Conservation (phyloP, 2,113 vertebrate species). For the Etheostoma cragini region DNA sequence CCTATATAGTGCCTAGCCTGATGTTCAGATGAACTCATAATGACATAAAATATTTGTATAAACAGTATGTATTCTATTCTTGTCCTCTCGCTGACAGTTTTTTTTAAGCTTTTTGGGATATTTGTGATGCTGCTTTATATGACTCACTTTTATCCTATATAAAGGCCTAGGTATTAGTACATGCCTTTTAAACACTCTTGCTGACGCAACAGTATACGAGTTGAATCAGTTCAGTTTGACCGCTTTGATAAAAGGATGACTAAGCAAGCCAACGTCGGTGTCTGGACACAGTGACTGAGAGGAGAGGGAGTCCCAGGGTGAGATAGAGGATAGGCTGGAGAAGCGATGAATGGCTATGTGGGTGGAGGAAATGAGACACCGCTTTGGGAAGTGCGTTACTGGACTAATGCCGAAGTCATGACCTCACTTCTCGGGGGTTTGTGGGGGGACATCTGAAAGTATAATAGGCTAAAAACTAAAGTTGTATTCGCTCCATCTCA, state of each 20-base stretch:
- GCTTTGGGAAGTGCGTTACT: constrained; percentile 64
- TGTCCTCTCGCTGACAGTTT: no score
- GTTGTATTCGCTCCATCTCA: neutral
- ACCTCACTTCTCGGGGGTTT: constrained; percentile 67
- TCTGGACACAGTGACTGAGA: constrained; percentile 44
- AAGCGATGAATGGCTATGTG: constrained; percentile 42
- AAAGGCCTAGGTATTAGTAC: no score
- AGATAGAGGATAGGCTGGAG: constrained; percentile 38
- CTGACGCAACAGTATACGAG: neutral
- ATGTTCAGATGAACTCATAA: neutral
- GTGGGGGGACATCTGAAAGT: constrained; percentile 49
- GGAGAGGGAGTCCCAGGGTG: constrained; percentile 13
- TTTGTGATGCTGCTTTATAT: neutral
- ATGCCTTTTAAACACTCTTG: neutral
- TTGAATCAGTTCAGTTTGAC: neutral
- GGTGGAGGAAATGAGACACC: constrained; percentile 72
- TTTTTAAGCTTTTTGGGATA: neutral
- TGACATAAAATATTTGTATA: no score
- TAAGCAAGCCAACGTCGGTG: constrained; percentile 28
- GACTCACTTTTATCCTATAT: neutral
- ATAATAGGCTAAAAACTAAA: constrained; percentile 19
- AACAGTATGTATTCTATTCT: no score
- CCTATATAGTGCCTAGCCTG: neutral
- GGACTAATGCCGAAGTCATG: constrained; percentile 68
- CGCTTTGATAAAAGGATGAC: constrained; percentile 40